These are phyloP conservation scores for Ypsolopha scabrella DNA, from an alignment of 2,888 invertebrate species.

Conservation along the genomic window DNA sequence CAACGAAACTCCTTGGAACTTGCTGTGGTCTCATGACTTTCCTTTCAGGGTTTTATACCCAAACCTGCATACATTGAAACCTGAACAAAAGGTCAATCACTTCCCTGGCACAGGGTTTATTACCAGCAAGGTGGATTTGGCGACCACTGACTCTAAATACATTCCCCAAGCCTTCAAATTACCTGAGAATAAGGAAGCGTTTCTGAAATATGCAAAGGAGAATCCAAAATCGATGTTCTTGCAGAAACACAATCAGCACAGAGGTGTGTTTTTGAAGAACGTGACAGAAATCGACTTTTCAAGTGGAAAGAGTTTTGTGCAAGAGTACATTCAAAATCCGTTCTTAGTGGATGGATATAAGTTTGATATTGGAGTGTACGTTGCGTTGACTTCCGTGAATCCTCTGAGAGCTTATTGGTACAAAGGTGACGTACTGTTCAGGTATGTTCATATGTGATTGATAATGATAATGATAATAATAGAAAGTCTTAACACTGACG, in stretches of 20 bases:
- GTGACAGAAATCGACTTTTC: slow-evolving; percentile 78
- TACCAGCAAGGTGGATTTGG: slow-evolving; percentile 91
- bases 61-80: slow-evolving; percentile 68
- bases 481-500: too few species aligned
- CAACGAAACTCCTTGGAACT: slow-evolving; percentile 78
- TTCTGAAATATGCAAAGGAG: slow-evolving; percentile 74
- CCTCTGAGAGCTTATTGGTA: slow-evolving; percentile 92
- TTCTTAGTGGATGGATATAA: slow-evolving; percentile 92
- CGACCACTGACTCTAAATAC: slow-evolving; percentile 80
- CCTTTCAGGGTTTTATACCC: slow-evolving; percentile 77
- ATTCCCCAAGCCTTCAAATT: slow-evolving; percentile 91
- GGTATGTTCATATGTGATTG: slow-evolving; percentile 54
- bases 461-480: too few species aligned
- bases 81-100: slow-evolving; percentile 89
- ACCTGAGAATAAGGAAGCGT: slow-evolving; percentile 78
- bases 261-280: slow-evolving; percentile 84
- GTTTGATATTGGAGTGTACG: slow-evolving; percentile 97
- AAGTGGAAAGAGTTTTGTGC: slow-evolving; percentile 84
- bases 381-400: slow-evolving; percentile 89
- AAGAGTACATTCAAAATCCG: slow-evolving; percentile 91
- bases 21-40: slow-evolving; percentile 96
- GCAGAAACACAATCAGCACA: slow-evolving; percentile 92
- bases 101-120: slow-evolving; percentile 94
- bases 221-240: slow-evolving; percentile 85
- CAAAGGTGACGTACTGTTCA: slow-evolving; percentile 89